Base-by-base conservation (phyloP, 2,888 invertebrate species). In the Erebia palarica region DNA sequence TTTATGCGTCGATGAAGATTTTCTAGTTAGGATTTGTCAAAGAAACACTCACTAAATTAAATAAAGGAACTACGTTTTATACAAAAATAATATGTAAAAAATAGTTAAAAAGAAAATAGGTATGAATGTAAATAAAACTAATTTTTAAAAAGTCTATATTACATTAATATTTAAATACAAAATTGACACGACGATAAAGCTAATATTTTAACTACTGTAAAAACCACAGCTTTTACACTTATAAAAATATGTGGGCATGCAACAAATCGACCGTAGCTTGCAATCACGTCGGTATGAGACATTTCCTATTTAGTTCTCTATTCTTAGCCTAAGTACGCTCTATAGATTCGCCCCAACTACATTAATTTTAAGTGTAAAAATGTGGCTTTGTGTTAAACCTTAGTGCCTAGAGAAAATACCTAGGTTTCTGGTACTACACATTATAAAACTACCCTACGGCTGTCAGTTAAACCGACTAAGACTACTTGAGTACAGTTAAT, bases 381-480 rank as follows among this genome's bases (percentile, higher is more conserved):
- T 71, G 72, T 72, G 67, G 49, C 68, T 66, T 58, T 36, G 57
- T 63, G 63, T 71, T 72, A 58, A 47, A 67, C 60, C 18, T 44
- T 16, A 60, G 16, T 42, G 16, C 42, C 60, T 44, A 60, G 44
- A 16, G 60, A 57, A 13, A 59, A 60, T 61, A 66, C 74, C 73
- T 75, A 74, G 70, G 70, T 59, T 73, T 78, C 78, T 80, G 79
- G 77, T 75, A 77, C 80, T 80, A 79, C 74, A 51, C 65, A 73
- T 44, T 75, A 71, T 70, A 74, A 76, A 77, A 75, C 76, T 77
- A 77, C 69, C 72, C 76, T 79, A 78, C n/a, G 16, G 18, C 36
- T 64, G 67, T 72, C 77, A 69, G 79, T 80, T 78, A 68, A 71
- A 80, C 78, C 74, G 77, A 79, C 74, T 53, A 69, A 71, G 70